These are phyloP conservation scores for Zingel zingel DNA, from an alignment of 2,113 vertebrate species.

Conservation along the genomic window DNA sequence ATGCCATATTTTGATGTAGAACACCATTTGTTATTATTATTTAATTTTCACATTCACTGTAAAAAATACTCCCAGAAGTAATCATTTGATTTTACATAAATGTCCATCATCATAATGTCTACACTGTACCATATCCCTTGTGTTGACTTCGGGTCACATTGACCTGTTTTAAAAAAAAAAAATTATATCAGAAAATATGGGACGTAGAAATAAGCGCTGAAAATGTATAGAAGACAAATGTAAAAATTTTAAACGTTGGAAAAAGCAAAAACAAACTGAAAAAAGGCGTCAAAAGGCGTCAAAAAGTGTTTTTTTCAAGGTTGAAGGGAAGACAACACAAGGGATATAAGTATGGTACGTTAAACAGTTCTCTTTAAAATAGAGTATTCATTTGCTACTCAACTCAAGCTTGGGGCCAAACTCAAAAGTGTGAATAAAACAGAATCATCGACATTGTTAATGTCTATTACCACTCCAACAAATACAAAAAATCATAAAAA, in stretches of 20 bases:
- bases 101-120: not conserved
- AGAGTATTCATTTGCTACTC: not conserved
- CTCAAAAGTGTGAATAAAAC: not conserved
- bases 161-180: too few relatives aligned
- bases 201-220: too few relatives aligned
- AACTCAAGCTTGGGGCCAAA: not conserved
- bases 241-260: too few relatives aligned
- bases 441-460: not conserved
- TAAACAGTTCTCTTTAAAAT: not conserved
- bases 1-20: not conserved
- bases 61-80: slow-evolving; percentile 14
- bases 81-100: not conserved
- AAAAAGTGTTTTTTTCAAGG: too few relatives aligned
- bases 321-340: too few relatives aligned
- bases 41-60: slow-evolving; percentile 8
- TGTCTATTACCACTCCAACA: not conserved
- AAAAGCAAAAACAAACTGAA: too few relatives aligned
- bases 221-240: too few relatives aligned
- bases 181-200: too few relatives aligned
- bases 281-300: too few relatives aligned
- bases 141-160: too few relatives aligned
- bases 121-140: not conserved
- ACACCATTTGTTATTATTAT: not conserved
- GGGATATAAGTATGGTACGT: not conserved
- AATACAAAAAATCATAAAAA: not conserved